phyloP scores from a whole-genome alignment of 64 coral and sea anemone genomes.

The Porites australiensis region DNA sequence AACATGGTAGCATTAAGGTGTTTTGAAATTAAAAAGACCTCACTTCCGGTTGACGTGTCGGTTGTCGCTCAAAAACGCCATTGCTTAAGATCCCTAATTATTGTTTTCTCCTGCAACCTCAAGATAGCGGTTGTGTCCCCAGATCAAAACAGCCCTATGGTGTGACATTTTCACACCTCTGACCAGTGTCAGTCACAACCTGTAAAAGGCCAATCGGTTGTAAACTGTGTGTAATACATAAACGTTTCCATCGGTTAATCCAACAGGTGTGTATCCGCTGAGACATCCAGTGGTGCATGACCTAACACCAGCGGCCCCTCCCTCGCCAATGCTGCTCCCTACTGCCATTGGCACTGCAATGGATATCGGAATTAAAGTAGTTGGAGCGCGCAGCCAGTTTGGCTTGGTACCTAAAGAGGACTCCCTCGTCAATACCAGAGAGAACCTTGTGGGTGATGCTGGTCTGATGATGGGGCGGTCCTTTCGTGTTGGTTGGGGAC shows the following conservation, averaged over 20 bases:
- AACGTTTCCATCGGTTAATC: neutral
- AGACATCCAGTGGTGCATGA: constrained; percentile 35
- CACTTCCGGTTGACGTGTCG: too few relatives aligned
- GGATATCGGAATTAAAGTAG: constrained; percentile 89
- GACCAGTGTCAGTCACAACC: too few relatives aligned
- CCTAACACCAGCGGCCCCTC: constrained; percentile 24
- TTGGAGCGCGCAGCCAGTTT: constrained; percentile 80
- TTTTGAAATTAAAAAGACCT: too few relatives aligned
- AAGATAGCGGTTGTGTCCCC: too few relatives aligned
- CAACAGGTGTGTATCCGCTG: constrained; percentile 38
- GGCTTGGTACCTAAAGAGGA: constrained; percentile 81
- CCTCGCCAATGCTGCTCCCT: constrained; percentile 84
- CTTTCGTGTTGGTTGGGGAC: constrained; percentile 99
- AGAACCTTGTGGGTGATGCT: constrained; percentile 83
- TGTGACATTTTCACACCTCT: too few relatives aligned
- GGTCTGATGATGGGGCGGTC: constrained; percentile 95
- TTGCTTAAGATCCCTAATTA: too few relatives aligned
- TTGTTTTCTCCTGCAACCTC: too few relatives aligned
- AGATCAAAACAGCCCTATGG: too few relatives aligned
- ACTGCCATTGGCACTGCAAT: constrained; percentile 89
- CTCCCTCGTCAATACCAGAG: constrained; percentile 76
- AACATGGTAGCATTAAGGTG: too few relatives aligned
- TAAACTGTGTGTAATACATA: too few relatives aligned
- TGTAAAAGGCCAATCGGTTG: too few relatives aligned
- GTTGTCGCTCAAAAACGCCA: too few relatives aligned